Evolutionary conservation across 1,140 invertebrate species (phyloP), one percentile per base, ranked within the genome.

Genomic region (Mamestra configurata): DNA sequence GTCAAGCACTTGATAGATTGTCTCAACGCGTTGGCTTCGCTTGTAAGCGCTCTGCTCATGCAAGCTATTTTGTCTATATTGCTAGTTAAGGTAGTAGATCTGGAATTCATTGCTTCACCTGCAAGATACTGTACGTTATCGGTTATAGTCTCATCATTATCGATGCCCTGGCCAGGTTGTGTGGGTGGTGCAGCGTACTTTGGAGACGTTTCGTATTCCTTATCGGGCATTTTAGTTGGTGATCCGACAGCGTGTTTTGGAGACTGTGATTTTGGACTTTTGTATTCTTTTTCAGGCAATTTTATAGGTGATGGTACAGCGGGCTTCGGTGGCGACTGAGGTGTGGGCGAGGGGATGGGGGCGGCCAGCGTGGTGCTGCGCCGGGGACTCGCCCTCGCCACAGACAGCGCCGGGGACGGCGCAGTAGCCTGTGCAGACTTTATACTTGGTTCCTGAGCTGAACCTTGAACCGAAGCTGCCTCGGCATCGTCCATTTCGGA

Each of bases 11-110:
- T 92, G 53, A 94, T 93, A 0, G 93, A 94, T 31, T 89, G 49
- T 79, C 90, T 88, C 37, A 94, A 82, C 43, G 90, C 88, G 77
- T 92, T 92, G 0, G 93, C 93, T 88, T 94, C 92, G 66, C 88
- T 83, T 35, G 90, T 93, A 18, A 94, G 83, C 70, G 84, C 84
- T 86, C 89, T 90, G 77, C 92, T 93, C 90, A 94, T 94, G 10
- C 80, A 82, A 1, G 90, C 82, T 80, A 94, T 94, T 89, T 92
- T 94, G 68, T 91, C 84, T 22, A 94, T 93, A 75, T 93, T 93
- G 46, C 71, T 89, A 18, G 86, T 82, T 53, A 91, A 43, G 2
- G 64, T 71, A 20, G 89, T 84, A 15, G 83, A 79, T 10, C 86
- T 79, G 27, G 86, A 68, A 8, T 77, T 53, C 35, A 81, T 79